Conservation (phyloP, 2,113 vertebrate genomes). For the human (Homo sapiens) region DNA sequence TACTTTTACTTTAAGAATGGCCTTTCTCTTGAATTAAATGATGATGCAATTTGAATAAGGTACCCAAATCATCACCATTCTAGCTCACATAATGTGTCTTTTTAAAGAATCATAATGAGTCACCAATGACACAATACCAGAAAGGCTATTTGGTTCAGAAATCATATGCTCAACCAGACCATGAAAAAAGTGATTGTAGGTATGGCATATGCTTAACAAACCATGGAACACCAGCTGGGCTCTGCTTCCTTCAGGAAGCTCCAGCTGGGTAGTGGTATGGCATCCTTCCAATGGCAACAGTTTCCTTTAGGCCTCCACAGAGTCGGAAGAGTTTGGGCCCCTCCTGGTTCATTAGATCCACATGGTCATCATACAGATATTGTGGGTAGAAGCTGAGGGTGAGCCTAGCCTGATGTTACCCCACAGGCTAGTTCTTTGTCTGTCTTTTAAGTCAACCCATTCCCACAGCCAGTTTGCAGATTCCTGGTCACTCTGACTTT, state of each 20-base stretch:
- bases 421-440: neutral
- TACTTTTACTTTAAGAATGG: neutral
- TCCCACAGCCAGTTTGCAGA: neutral
- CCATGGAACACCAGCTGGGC: neutral
- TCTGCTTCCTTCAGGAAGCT: conserved; percentile 38
- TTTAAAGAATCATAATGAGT: neutral
- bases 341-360: neutral
- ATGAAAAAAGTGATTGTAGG: neutral
- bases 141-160: neutral
- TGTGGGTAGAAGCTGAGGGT: neutral
- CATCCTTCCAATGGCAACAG: conserved; percentile 1
- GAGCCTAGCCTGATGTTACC: neutral
- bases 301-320: neutral
- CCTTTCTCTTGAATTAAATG: neutral
- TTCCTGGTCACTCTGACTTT: neutral
- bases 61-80: neutral
- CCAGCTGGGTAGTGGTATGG: neutral
- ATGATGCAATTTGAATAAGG: neutral
- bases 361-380: neutral
- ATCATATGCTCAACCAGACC: neutral
- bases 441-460: neutral
- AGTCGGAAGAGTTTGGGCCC: neutral
- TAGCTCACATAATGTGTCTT: neutral
- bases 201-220: neutral
- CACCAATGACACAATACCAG: neutral